A percentile compares a stretch with the other conserved stretches of the same genome.
phyloP scores from a whole-genome alignment of 2,797 vertebrate species.

The Amniataba percoides region DNA sequence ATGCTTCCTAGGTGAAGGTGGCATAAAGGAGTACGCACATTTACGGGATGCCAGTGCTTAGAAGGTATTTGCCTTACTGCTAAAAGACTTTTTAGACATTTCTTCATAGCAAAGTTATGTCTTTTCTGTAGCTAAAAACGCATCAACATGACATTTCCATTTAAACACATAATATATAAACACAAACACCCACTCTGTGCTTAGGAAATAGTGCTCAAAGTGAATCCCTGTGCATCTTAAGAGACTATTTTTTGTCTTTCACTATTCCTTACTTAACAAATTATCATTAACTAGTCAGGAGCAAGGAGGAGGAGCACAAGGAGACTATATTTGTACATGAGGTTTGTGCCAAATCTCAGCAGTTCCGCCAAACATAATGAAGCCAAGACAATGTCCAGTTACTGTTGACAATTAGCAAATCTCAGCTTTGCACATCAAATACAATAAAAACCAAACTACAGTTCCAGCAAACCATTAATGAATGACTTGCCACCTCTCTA shows the following conservation, averaged over 20 bases:
- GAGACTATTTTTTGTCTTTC: too few relatives aligned
- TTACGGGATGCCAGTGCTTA: not conserved
- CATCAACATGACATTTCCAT: not conserved
- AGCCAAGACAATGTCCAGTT: not conserved
- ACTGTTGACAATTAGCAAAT: constrained; percentile 27
- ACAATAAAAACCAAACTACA: constrained; percentile 20
- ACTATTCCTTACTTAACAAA: not conserved
- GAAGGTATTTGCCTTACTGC: not conserved
- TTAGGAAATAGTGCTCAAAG: not conserved
- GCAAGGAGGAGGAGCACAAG: too few relatives aligned
- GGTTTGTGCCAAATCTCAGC: not conserved
- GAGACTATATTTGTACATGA: not conserved
- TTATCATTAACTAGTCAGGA: not conserved
- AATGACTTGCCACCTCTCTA: not conserved
- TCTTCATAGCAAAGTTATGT: not conserved
- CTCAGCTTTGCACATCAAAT: constrained; percentile 32
- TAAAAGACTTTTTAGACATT: not conserved
- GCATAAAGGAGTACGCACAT: not conserved
- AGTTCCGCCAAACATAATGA: constrained; percentile 13
- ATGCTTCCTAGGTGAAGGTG: not conserved
- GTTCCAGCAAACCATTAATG: constrained; percentile 19
- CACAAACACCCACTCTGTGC: not conserved
- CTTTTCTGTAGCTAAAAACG: not conserved
- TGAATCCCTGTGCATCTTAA: not conserved
- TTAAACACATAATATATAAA: constrained; percentile 3